Evolutionary conservation across 2,888 invertebrate genomes (phyloP), one percentile per base, ranked within the genome.

Genomic region (Drosophila neotestacea): DNA sequence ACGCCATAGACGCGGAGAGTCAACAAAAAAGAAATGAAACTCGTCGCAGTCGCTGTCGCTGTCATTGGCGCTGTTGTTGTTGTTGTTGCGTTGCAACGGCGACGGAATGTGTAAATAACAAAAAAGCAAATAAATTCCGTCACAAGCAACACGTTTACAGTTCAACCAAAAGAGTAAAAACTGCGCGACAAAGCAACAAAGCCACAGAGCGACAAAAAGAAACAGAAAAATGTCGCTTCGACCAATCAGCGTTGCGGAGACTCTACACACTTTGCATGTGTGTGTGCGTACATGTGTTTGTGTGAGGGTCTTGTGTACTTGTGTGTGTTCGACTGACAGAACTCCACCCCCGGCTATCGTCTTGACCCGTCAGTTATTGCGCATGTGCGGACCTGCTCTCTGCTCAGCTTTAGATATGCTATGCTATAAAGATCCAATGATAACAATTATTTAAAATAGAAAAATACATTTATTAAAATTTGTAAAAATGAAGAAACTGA

Each of bases 181-280:
- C 59, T 44, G 52, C 47, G 77, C 74, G 51, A 58, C 72, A 68
- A 39, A 34, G 71, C 69, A 55, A 67, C 83, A 73, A 54, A 38
- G 54, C 77, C 47, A 70, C 82, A 88, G 66, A 59, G 75, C 86
- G 67, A 79, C 89, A 88, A 61, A 61, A 64, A 50, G 42, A 64
- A 68, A 70, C 69, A 55, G 54, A 66, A 5, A 46, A 66, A 48
- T 47, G 10, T 3, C 9, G 10, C 9, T 2, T 51, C 54, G 67
- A 52, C 92, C 91, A 92, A 92, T 92, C 91, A 79, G 42, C 67
- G 46, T 0, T 34, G 77, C 74, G 92, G 90, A 92, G 91, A 91
- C 76, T 88, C 80, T 47, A 34, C 60, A 54, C 56, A 22, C 39
- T 51, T 42, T 70, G 50, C 42, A 16, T 13, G 55, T 66, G 54